A percentile compares a stretch with the other conserved stretches of the same genome.
These are phyloP conservation scores for Psephotus haematonotus DNA, from an alignment of 2,113 vertebrate species.

Conservation along the genomic window DNA sequence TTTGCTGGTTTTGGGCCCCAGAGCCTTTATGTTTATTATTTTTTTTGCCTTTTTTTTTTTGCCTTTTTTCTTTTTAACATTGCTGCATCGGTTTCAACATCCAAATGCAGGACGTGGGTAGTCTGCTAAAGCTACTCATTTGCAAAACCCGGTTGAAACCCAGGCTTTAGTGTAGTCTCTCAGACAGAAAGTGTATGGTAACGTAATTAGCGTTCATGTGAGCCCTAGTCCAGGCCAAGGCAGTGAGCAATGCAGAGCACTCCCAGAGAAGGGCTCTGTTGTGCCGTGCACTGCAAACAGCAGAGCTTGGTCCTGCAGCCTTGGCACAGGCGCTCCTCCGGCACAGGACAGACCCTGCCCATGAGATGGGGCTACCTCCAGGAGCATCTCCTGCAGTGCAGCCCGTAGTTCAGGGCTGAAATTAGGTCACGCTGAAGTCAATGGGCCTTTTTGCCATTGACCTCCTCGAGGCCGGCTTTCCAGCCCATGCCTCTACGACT, in stretches of 20 bases:
- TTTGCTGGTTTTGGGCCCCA: conserved; percentile 1
- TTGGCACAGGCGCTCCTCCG: not conserved
- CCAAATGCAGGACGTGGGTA: not conserved
- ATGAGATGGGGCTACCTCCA: not conserved
- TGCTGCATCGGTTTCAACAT: not conserved
- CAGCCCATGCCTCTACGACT: not conserved
- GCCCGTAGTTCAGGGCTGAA: not conserved
- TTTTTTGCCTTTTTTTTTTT: not conserved
- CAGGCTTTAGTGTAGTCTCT: not conserved
- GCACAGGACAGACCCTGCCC: not conserved
- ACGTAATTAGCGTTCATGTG: not conserved
- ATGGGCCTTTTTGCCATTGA: not conserved
- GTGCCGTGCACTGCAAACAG: fast-evolving
- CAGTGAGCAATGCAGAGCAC: not conserved
- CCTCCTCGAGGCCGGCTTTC: not conserved
- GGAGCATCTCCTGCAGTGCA: not conserved
- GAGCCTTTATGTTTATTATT: not conserved
- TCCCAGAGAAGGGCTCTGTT: not conserved
- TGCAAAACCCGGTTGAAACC: not conserved
- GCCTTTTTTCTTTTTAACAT: not conserved
- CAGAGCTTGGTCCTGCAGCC: not conserved
- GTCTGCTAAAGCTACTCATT: not conserved
- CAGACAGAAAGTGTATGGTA: not conserved
- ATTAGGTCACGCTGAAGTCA: not conserved
- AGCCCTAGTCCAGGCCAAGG: not conserved